A percentile compares a stretch with the other conserved stretches of the same genome.
Conservation (phyloP, 2,113 vertebrate genomes). For the Mungos mungo region DNA sequence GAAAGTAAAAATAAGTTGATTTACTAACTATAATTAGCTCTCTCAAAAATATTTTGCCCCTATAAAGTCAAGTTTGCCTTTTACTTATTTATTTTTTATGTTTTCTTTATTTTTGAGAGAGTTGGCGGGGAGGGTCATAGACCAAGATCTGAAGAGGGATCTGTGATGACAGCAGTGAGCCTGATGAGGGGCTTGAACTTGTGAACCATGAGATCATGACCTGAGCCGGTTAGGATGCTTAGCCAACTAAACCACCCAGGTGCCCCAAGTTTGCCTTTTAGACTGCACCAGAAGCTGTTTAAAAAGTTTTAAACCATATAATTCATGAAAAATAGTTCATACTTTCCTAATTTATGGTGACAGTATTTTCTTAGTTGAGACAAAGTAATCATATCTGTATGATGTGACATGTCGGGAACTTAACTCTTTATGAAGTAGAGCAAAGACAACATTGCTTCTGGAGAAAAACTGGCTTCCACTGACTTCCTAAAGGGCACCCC, state of each 20-base stretch:
- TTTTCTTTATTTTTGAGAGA: too few species aligned
- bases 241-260: too few species aligned
- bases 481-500: not conserved
- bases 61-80: not conserved
- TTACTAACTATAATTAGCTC: constrained; percentile 15
- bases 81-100: too few species aligned
- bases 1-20: constrained; percentile 34
- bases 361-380: constrained; percentile 30
- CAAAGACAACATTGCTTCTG: not conserved
- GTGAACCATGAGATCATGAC: too few species aligned
- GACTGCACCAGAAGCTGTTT: not conserved
- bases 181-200: too few species aligned
- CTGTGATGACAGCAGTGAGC: too few species aligned
- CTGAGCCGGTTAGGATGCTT: too few species aligned
- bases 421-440: not conserved
- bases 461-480: not conserved
- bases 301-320: not conserved
- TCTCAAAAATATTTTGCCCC: constrained; percentile 26
- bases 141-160: too few species aligned
- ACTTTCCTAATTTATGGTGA: constrained; percentile 7
- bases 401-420: not conserved
- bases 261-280: not conserved
- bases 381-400: not conserved
- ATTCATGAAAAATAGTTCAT: constrained; percentile 17
- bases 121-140: too few species aligned